phyloP scores from a whole-genome alignment of 2,797 vertebrate species.

The Liasis olivaceus region DNA sequence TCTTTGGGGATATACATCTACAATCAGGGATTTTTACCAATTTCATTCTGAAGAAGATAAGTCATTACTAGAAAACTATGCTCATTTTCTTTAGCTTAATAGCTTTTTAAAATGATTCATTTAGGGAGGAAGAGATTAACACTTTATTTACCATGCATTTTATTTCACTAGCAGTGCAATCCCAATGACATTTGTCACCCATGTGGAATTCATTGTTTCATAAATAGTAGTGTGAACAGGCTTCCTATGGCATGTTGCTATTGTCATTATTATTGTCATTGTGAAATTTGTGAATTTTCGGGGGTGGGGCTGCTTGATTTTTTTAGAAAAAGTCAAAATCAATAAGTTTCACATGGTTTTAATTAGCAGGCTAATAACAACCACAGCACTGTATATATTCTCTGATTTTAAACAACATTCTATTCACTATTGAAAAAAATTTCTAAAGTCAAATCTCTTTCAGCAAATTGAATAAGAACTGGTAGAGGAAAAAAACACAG shows the following conservation, averaged over 20 bases:
- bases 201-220: neutral
- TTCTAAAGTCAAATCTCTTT: neutral
- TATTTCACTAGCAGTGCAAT: conserved; percentile 63
- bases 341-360: neutral
- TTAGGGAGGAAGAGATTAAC: conserved; percentile 80
- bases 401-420: neutral
- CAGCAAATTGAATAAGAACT: neutral
- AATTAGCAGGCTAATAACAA: neutral
- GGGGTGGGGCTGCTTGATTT: neutral
- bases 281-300: neutral
- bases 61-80: conserved; percentile 83
- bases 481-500: neutral
- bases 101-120: conserved; percentile 83
- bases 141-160: conserved; percentile 73
- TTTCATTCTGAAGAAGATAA: conserved; percentile 82
- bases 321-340: neutral
- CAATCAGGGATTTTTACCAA: conserved; percentile 82
- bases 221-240: neutral
- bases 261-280: neutral
- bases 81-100: conserved; percentile 82
- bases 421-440: neutral
- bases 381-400: neutral
- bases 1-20: conserved; percentile 78
- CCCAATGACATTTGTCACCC: conserved; percentile 58
- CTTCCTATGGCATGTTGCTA: neutral